These are phyloP conservation scores for Porites evermanni DNA, from an alignment of 92 coral and sea anemone genomes.

Conservation along the genomic window DNA sequence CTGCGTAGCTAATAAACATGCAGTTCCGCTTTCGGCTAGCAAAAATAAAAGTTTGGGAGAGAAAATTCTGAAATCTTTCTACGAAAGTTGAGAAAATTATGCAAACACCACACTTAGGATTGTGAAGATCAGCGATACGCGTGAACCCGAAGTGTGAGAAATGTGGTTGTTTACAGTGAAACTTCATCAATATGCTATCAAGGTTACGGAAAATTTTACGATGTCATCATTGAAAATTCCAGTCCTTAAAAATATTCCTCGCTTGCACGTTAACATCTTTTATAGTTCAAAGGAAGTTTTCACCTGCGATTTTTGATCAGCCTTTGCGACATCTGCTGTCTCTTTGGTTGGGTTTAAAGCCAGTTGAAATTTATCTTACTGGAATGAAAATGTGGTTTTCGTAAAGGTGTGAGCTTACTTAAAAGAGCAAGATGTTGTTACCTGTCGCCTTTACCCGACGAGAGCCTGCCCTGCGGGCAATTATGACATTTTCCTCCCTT, in stretches of 20 bases:
- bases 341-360: too few species aligned
- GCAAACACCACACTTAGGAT: too few species aligned
- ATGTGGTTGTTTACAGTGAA: not conserved
- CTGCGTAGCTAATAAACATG: not conserved
- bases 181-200: not conserved
- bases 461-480: not conserved
- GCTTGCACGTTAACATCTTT: not conserved
- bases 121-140: too few species aligned
- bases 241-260: not conserved
- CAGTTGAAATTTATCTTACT: too few species aligned
- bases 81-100: too few species aligned
- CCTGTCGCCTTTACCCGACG: too few species aligned
- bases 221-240: not conserved
- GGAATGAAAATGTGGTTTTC: not conserved
- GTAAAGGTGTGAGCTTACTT: not conserved
- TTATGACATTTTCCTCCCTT: not conserved
- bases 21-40: not conserved
- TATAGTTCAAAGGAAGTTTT: too few species aligned
- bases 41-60: not conserved
- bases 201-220: not conserved
- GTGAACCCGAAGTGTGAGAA: not conserved
- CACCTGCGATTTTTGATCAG: too few species aligned
- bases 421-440: not conserved
- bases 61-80: not conserved
- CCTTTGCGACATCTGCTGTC: too few species aligned